A percentile compares a stretch with the other conserved stretches of the same genome.
Conservation (phyloP, 2,113 vertebrate genomes). For the Sorex fumeus region DNA sequence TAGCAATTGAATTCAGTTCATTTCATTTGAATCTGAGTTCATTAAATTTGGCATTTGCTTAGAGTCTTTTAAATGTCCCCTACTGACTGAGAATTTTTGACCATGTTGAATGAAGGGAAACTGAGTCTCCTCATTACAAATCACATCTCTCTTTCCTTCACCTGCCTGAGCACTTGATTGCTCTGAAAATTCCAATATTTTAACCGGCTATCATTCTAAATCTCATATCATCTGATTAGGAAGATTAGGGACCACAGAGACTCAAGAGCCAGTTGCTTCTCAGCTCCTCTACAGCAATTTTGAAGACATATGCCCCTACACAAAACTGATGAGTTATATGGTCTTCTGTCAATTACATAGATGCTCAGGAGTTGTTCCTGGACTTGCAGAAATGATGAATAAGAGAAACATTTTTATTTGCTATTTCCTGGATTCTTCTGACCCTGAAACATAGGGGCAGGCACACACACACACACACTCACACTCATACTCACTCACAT, state of each 20-base stretch:
- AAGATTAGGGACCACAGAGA: accelerated
- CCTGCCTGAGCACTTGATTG: background rate
- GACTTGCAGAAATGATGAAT: background rate
- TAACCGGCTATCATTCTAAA: background rate
- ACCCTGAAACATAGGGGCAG: accelerated
- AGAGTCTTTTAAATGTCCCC: background rate
- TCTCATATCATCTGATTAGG: background rate
- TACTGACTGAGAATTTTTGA: background rate
- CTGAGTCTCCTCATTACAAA: background rate
- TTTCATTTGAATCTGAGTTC: constrained; percentile 64
- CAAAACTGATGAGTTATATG: too few species aligned
- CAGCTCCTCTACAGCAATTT: background rate
- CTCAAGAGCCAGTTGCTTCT: background rate
- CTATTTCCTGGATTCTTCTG: background rate
- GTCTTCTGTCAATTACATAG: background rate
- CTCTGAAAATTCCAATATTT: background rate
- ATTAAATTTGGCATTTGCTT: constrained; percentile 62
- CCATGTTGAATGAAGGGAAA: background rate
- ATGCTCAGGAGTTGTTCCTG: too few species aligned
- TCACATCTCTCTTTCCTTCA: background rate
- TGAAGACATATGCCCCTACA: background rate
- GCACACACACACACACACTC: too few species aligned
- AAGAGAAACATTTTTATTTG: background rate
- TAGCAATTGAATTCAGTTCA: constrained; percentile 56
- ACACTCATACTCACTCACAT: too few species aligned